Base-by-base conservation (phyloP, 2,113 vertebrate genomes). In the Polypterus bichir region DNA sequence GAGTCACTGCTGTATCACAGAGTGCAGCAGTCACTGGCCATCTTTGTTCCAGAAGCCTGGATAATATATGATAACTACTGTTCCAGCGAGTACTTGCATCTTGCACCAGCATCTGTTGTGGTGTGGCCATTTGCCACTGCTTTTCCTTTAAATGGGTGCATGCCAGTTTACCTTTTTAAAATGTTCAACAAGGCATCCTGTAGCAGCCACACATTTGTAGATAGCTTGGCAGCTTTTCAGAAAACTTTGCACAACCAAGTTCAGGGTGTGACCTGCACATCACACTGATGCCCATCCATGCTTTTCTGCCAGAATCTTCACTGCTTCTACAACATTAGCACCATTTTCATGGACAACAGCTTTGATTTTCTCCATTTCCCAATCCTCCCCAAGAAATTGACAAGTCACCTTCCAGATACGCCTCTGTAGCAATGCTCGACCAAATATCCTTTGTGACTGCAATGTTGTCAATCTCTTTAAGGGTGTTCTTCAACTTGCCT, bases 321-420 rank as follows among this genome's bases (percentile, higher is more conserved):
- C n/a, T 4, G 59, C 59, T 60, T 10, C 59, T 4, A 60, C 59
- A 9, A 60, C 44, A 60, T 48, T 49, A n/a, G 59, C 59, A 4
- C 5, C 59, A 60, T 60, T 60, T 6, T 60, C 59, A 48, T 60
- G 59, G 7, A 60, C 59, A 9, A 49, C 47, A 49, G 47, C 47
- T 48, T n/a, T 10, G 46, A 49, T 60, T 60, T 47, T 60, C 7
- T 9, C 68, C 65, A 72, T 61, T 46, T 72, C 3, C 66, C 68
- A 70, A 44, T 66, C 65, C 11, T 72, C 57, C 44, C 8, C 64
- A 9, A 68, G n/a, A 59, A 65, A 66, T 54, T 68, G 68, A 44
- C 59, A 67, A 3, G 67, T 63, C 7, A 65, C 61, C 44, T 65
- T n/a, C 64, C 57, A 67, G 63, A 11, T 67, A 71, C 5, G 61